Evolutionary conservation across 1,140 invertebrate species (phyloP), one percentile per base, ranked within the genome.

Genomic region (Tetramorium simillimum): DNA sequence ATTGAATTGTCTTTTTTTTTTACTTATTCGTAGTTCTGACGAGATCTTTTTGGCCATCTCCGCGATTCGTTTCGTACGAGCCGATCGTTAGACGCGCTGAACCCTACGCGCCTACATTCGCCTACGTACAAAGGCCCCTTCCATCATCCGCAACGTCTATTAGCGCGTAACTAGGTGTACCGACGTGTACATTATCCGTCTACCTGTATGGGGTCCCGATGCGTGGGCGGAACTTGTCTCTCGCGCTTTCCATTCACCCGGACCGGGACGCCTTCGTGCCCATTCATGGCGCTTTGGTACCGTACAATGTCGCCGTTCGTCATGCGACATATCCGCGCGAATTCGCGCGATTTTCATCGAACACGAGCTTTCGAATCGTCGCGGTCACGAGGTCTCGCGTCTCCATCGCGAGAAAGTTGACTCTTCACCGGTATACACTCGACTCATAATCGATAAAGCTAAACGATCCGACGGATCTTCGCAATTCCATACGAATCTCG

Each of bases 231-330:
- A 91, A 90, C 84, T 85, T 51, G 86, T 70, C 72, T 88, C 77
- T 88, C 70, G 75, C 70, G 80, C 62, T 88, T 91, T 90, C 91
- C 92, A 92, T 92, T 92, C 92, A 92, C 92, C 89, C 89, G 86
- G 60, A 80, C 46, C 46, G 77, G 77, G 33, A 92, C 91, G 88
- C 89, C 91, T 91, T 87, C 89, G 81, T 92, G 86, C 86, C 92
- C 92, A 92, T 92, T 92, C 92, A 92, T 92, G 92, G 92, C 91
- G 85, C 40, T 87, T 91, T 81, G 73, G 88, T 84, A 51, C 51
- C 84, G 70, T 76, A 85, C 77, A 78, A 62, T 75, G 73, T 82
- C 76, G 87, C 16, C 49, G 53, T 77, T 87, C 65, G 63, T 89
- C 46, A 46, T 12, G 46, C 46, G 46, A 33, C 33, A 33, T 46